Base-by-base conservation (phyloP, 2,113 vertebrate species). In the Lipotes vexillifer region DNA sequence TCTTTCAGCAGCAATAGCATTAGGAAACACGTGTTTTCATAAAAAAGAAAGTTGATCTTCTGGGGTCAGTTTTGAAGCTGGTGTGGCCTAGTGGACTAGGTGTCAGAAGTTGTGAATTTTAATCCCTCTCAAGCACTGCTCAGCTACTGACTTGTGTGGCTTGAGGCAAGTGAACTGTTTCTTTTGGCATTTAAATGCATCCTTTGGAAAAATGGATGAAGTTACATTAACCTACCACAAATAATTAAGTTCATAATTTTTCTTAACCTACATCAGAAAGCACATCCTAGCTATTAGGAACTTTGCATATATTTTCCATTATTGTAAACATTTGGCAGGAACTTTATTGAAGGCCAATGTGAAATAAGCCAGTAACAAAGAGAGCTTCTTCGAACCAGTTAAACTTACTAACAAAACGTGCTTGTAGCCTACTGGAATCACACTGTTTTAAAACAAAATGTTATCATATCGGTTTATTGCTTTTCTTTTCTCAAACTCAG, bases 1-100 rank as follows among this genome's bases (percentile, higher is more conserved):
- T 97, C 96, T 97, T 96, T 97, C 96, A 97, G 41, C 93, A 96
- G 83, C 55, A 68, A 92, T 21, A 94, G 33, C 69, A 88, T 97
- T 93, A 96, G 46, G 49, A 88, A 93, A 87, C 94, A 97, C 2
- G 29, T 97, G 59, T 90, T 97, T 97, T 66, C 84, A 92, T 90
- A 93, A 84, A 97, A 12, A 68, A 44, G 83, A 97, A 97, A 95
- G 89, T 74, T 97, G 94, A 97, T 97, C 96, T 97, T 80, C 52
- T 75, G n/a, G 41, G 92, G 82, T n/a, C 41, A 49, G 9, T 97
- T 97, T 77, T 52, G 81, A 82, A 93, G 86, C 4, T 92, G 41
- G 61, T 94, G 65, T 94, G 80, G 78, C 85, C 86, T 93, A 61
- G 27, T n/a, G 69, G 46, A 31, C 23, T 8, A 96, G 61, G 97